These are phyloP conservation scores for Geopemphigus sp. DNA, from an alignment of 1,140 invertebrate genomes.

Conservation along the genomic window DNA sequence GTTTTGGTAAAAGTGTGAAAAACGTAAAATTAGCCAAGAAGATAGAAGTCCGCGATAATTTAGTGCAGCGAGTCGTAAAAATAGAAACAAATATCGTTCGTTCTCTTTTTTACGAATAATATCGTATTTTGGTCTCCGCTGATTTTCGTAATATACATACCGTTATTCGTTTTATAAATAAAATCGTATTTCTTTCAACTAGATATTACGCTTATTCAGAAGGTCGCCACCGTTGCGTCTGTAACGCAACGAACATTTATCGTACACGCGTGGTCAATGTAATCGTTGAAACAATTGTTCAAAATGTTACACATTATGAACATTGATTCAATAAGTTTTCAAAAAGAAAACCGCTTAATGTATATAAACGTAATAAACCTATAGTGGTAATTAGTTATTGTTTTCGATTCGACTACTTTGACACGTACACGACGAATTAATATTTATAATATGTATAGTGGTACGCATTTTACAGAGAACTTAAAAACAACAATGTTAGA, in stretches of 20 bases:
- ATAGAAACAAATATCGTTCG: background rate
- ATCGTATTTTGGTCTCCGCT: slow-evolving; percentile 9
- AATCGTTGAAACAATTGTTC: too few relatives aligned
- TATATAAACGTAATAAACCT: too few relatives aligned
- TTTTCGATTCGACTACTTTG: too few relatives aligned
- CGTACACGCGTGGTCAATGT: too few relatives aligned
- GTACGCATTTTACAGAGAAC: background rate
- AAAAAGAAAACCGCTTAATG: too few relatives aligned
- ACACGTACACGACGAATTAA: too few relatives aligned
- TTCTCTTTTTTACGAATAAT: slow-evolving; percentile 5
- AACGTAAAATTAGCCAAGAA: slow-evolving; percentile 10
- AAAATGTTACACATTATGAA: too few relatives aligned
- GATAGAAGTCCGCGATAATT: background rate
- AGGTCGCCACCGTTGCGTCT: too few relatives aligned
- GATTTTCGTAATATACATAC: background rate
- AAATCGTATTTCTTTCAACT: background rate
- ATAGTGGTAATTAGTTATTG: too few relatives aligned
- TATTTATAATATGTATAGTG: background rate
- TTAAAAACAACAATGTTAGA: background rate
- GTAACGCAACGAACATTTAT: too few relatives aligned
- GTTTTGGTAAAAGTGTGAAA: background rate
- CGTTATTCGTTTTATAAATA: background rate
- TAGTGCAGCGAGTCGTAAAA: slow-evolving; percentile 10
- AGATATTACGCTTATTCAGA: too few relatives aligned
- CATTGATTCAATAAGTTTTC: too few relatives aligned